Conservation (phyloP, 2,113 vertebrate species). For the Epinephelus fuscoguttatus region DNA sequence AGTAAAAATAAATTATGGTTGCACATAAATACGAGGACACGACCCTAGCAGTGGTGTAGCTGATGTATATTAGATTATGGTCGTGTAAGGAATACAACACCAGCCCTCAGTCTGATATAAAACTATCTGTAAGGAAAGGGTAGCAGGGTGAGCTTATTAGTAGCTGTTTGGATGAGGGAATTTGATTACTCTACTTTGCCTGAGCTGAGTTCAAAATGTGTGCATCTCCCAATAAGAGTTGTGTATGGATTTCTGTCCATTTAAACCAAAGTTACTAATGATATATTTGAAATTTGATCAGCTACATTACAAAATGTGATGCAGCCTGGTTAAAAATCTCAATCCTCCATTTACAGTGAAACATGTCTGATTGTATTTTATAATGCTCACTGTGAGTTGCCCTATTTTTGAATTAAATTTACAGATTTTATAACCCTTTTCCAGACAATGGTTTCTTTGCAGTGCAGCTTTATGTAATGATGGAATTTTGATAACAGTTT, state of each 20-base stretch:
- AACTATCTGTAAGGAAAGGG: neutral
- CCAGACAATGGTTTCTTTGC: constrained; percentile 52
- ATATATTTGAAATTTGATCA: neutral
- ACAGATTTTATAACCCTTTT: constrained; percentile 57
- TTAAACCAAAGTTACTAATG: neutral
- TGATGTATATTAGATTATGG: neutral
- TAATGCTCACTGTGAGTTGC: constrained; percentile 21
- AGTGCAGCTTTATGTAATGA: constrained; percentile 55
- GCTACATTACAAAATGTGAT: neutral
- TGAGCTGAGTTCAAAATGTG: neutral
- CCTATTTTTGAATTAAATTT: constrained; percentile 58
- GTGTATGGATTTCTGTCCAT: neutral
- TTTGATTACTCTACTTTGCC: neutral
- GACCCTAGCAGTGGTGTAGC: too few species aligned
- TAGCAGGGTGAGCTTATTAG: neutral
- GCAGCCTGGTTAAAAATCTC: neutral
- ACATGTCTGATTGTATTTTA: constrained; percentile 19
- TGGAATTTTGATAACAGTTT: constrained; percentile 50
- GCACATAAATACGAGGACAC: neutral
- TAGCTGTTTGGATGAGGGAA: neutral
- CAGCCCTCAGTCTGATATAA: neutral
- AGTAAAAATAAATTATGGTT: too few species aligned
- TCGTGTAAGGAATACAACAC: neutral
- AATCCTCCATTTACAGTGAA: neutral
- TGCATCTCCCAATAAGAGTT: neutral